Evolutionary conservation across 2,797 vertebrate species (phyloP).

Genomic region (Rhynchotus rufescens): DNA sequence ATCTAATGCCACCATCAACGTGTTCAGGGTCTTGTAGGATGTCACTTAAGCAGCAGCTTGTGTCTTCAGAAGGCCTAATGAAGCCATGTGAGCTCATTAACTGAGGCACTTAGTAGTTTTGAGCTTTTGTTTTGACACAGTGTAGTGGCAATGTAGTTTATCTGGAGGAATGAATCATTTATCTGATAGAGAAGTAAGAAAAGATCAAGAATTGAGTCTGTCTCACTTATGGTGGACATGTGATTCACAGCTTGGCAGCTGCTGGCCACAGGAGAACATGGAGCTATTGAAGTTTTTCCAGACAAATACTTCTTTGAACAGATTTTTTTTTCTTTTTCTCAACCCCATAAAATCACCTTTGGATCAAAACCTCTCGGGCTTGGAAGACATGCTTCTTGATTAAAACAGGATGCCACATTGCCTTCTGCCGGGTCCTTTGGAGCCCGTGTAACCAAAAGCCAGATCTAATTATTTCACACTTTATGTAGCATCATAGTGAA

Average conservation of each 20-base stretch:
- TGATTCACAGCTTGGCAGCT: conserved; percentile 1
- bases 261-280: neutral
- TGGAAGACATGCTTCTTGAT: conserved; percentile 41
- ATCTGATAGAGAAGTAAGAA: neutral
- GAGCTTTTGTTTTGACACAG: neutral
- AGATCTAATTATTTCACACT: conserved; percentile 36
- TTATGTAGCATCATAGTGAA: neutral
- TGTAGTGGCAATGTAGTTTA: neutral
- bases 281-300: neutral
- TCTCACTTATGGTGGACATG: neutral
- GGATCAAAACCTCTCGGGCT: neutral
- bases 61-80: neutral
- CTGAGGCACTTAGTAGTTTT: neutral
- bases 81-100: neutral
- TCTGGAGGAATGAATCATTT: neutral
- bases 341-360: conserved; percentile 1
- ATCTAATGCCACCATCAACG: neutral
- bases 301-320: neutral
- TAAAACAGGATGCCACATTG: conserved; percentile 31
- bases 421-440: neutral
- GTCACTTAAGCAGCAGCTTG: neutral
- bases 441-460: neutral
- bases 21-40: neutral
- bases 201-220: neutral
- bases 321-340: neutral